These are phyloP conservation scores for Limonius californicus DNA, from an alignment of 1,140 invertebrate species.

Conservation along the genomic window DNA sequence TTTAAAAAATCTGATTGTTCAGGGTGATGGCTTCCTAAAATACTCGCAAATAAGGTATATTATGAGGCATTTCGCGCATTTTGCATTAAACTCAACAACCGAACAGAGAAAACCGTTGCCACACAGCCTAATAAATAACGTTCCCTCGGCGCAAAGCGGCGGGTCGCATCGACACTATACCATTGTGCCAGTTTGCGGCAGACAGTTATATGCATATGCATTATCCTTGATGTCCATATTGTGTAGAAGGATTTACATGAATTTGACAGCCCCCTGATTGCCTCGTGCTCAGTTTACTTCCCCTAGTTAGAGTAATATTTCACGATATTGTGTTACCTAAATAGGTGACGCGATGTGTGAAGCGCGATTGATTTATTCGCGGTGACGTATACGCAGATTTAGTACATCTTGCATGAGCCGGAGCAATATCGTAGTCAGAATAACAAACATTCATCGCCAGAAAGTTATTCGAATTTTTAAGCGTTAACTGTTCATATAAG, in stretches of 20 bases:
- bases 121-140: background rate
- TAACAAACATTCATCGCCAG: no score
- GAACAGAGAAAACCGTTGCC: no score
- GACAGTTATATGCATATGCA: slow-evolving; percentile 3
- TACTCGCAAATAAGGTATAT: no score
- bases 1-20: no score
- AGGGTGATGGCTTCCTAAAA: no score
- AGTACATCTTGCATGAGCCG: no score
- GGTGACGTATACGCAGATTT: no score
- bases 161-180: background rate
- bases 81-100: no score
- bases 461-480: no score
- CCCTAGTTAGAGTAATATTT: slow-evolving; percentile 7
- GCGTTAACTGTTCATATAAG: no score
- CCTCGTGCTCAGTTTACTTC: background rate
- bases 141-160: background rate
- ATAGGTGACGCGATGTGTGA: background rate
- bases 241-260: slow-evolving; percentile 8
- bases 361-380: slow-evolving; percentile 1
- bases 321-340: slow-evolving; percentile 3
- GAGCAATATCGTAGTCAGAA: no score
- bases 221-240: slow-evolving; percentile 2
- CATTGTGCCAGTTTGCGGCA: background rate
- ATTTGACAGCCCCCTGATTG: background rate
- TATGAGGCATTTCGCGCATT: no score